Conservation (phyloP, 2,888 invertebrate genomes). For the Encarsia formosa region DNA sequence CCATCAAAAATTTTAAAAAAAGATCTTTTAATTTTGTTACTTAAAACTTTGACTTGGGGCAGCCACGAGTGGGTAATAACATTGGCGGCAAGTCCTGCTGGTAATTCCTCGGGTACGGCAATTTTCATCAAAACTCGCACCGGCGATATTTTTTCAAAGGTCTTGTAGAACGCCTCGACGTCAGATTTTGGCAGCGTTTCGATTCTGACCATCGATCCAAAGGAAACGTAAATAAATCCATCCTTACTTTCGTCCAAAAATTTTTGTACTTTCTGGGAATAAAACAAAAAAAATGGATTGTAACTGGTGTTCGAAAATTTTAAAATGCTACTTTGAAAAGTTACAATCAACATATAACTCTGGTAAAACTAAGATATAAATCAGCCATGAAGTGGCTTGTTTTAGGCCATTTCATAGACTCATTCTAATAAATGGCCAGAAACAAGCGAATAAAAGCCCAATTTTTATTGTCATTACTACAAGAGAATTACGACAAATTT, state of each 20-base stretch:
- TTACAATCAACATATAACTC: no score
- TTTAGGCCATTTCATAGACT: no score
- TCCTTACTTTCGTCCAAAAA: constrained; percentile 42
- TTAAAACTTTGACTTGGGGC: constrained; percentile 39
- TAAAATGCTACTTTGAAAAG: no score
- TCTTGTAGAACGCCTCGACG: constrained; percentile 34
- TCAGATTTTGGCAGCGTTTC: constrained; percentile 39
- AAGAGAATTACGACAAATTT: no score
- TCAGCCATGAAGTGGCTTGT: no score
- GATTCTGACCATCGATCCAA: constrained; percentile 46
- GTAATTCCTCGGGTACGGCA: constrained; percentile 37
- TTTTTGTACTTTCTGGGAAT: constrained; percentile 38
- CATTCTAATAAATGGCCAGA: no score
- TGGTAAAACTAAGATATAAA: no score
- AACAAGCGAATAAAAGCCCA: no score
- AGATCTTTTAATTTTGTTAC: constrained; percentile 28
- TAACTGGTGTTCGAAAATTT: no score
- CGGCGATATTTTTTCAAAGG: constrained; percentile 41
- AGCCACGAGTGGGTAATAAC: constrained; percentile 42
- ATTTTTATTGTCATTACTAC: no score
- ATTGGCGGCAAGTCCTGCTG: constrained; percentile 41
- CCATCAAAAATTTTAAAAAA: neutral
- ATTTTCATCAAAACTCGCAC: constrained; percentile 43
- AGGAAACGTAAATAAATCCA: constrained; percentile 44
- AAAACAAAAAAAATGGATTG: no score